phyloP scores from a whole-genome alignment of 1,140 invertebrate species.

The Achatina immaculata region DNA sequence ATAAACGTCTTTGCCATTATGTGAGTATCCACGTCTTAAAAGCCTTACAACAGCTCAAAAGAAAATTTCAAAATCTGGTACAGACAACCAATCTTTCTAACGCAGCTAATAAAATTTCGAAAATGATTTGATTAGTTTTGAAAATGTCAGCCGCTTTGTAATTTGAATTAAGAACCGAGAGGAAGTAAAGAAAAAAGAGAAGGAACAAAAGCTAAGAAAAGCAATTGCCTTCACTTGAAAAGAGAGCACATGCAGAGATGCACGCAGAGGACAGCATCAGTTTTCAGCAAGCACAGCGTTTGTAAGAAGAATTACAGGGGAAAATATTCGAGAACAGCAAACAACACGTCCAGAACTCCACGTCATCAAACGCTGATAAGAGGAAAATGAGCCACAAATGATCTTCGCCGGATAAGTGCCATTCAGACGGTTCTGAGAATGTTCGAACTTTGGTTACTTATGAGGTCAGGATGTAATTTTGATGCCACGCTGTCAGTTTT shows the following conservation, averaged over 20 bases:
- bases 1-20: background rate
- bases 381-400: background rate
- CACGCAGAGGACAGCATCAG: no score
- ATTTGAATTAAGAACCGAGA: no score
- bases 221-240: no score
- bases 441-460: background rate
- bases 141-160: background rate
- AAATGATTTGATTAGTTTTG: background rate
- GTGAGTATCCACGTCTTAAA: background rate
- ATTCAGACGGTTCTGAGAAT: background rate
- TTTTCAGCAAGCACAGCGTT: no score
- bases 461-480: background rate
- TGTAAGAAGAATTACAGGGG: no score
- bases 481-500: slow-evolving; percentile 9
- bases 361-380: background rate
- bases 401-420: background rate
- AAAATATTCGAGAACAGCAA: no score
- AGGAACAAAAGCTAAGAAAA: no score
- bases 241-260: no score
- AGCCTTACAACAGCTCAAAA: background rate
- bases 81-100: background rate
- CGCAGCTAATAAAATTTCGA: background rate
- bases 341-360: background rate
- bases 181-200: no score
- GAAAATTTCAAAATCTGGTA: background rate